Conservation (phyloP, 2,888 invertebrate species). For the Masnerella sp. region DNA sequence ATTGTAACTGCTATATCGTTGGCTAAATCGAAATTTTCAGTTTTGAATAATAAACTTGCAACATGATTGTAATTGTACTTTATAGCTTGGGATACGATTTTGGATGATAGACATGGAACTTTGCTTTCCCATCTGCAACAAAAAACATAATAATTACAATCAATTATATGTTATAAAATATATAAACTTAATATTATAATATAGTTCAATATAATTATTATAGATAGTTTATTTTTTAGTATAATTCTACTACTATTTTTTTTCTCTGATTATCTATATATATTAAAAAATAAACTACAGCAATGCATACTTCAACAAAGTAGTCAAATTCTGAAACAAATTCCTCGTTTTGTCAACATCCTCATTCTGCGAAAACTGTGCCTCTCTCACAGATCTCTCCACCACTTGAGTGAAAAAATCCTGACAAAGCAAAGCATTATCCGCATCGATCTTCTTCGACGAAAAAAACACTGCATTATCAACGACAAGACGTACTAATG, state of each 20-base stretch:
- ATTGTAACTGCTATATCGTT: slow-evolving; percentile 82
- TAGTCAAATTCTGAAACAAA: slow-evolving; percentile 78
- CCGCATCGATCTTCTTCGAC: slow-evolving; percentile 69
- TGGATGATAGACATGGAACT: slow-evolving; percentile 76
- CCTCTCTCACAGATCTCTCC: slow-evolving; percentile 73
- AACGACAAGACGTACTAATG: slow-evolving; percentile 81
- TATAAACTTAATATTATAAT: too few species aligned
- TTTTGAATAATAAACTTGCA: slow-evolving; percentile 75
- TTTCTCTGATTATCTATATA: too few species aligned
- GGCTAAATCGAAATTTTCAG: slow-evolving; percentile 73
- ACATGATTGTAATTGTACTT: slow-evolving; percentile 78
- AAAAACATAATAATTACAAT: slow-evolving; percentile 59
- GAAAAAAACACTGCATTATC: slow-evolving; percentile 78
- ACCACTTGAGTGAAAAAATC: slow-evolving; percentile 73
- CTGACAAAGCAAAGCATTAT: slow-evolving; percentile 65
- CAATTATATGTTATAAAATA: slow-evolving; percentile 67
- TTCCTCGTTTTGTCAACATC: slow-evolving; percentile 74
- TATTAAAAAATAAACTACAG: too few species aligned
- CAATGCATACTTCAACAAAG: slow-evolving; percentile 17
- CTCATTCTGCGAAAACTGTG: slow-evolving; percentile 65
- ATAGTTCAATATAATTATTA: too few species aligned
- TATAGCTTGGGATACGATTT: slow-evolving; percentile 78
- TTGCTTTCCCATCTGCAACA: slow-evolving; percentile 82
- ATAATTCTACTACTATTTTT: too few species aligned
- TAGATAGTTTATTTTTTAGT: too few species aligned